Evolutionary conservation across 2,888 invertebrate species (phyloP).

Genomic region (Tinea trinotella): DNA sequence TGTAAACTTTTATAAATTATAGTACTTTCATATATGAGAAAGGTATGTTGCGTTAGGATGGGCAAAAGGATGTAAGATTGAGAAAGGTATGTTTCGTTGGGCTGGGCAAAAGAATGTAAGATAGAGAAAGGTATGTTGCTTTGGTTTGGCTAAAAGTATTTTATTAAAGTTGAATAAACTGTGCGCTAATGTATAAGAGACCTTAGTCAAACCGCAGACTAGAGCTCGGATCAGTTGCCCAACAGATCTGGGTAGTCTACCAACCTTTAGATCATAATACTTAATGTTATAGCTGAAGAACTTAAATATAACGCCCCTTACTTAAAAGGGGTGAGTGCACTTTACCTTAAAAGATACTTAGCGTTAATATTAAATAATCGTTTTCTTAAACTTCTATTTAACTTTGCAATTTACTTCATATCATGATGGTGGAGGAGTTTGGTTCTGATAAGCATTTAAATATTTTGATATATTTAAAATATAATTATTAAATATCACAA

Average conservation of each 20-base stretch:
- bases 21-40: no score
- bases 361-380: constrained; percentile 43
- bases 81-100: no score
- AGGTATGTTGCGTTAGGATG: no score
- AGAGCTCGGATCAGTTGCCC: constrained; percentile 10
- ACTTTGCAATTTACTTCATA: neutral
- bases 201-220: constrained; percentile 16
- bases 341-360: constrained; percentile 46
- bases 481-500: no score
- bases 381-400: neutral
- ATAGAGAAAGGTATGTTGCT: no score
- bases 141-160: neutral
- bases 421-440: no score
- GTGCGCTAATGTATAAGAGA: neutral
- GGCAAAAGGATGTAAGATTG: no score
- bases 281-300: constrained; percentile 33
- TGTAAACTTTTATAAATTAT: no score
- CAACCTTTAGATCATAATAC: constrained; percentile 21
- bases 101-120: no score
- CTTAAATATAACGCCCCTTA: constrained; percentile 56
- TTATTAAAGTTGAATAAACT: no score
- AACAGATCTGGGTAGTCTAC: constrained; percentile 1
- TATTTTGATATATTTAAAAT: no score
- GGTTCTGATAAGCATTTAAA: no score
- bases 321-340: constrained; percentile 69